A percentile compares a stretch with the other conserved stretches of the same genome.
Evolutionary conservation across 1,140 invertebrate species (phyloP).

Genomic region (Helicoverpa zea): DNA sequence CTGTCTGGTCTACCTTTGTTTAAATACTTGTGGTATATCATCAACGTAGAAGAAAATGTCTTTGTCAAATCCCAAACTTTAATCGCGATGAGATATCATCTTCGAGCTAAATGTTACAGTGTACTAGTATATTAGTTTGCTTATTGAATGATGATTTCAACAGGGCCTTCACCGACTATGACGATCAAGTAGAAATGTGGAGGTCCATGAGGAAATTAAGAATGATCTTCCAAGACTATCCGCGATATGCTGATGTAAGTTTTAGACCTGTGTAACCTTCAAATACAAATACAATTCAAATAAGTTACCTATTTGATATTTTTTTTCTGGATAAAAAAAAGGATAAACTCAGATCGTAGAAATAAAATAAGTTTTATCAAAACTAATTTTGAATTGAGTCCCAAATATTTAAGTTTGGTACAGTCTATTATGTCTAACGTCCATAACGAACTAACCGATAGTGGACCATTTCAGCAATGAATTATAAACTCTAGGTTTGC

Average conservation of each 20-base stretch:
- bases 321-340: too few relatives aligned
- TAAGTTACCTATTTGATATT: too few relatives aligned
- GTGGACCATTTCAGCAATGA: neutral
- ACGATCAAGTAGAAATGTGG: neutral
- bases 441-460: too few relatives aligned
- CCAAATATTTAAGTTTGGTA: too few relatives aligned
- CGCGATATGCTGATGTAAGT: conserved; percentile 5
- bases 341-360: too few relatives aligned
- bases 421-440: too few relatives aligned
- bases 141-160: neutral
- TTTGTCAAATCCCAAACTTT: too few relatives aligned
- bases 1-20: neutral
- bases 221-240: conserved; percentile 11
- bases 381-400: too few relatives aligned
- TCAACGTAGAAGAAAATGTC: too few relatives aligned
- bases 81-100: too few relatives aligned
- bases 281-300: neutral
- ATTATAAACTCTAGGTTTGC: neutral
- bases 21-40: neutral
- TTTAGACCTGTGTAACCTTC: neutral
- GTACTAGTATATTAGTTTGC: neutral
- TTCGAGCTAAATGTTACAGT: too few relatives aligned
- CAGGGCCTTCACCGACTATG: neutral
- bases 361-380: too few relatives aligned
- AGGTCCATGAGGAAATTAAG: neutral